Conservation (phyloP, 2,888 invertebrate genomes). For the Prostheceraeus crozeri region DNA sequence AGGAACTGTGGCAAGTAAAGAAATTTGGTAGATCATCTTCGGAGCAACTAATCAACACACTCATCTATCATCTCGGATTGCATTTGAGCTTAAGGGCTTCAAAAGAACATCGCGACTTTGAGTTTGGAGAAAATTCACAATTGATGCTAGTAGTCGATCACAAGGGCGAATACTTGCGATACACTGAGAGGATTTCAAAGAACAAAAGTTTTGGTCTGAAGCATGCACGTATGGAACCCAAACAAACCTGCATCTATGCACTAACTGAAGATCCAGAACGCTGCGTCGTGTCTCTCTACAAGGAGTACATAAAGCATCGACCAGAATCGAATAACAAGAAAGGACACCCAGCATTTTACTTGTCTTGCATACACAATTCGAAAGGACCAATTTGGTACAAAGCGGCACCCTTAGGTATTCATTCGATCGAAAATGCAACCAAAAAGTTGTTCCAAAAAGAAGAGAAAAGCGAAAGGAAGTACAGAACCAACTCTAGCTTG, state of each 20-base stretch:
- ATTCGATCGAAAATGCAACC: slow-evolving; percentile 30
- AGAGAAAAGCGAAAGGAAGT: no score
- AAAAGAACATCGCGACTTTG: slow-evolving; percentile 27
- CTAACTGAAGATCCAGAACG: slow-evolving; percentile 16
- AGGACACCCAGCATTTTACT: slow-evolving; percentile 14
- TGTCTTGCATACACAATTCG: background rate
- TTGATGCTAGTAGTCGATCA: slow-evolving; percentile 17
- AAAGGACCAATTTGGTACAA: slow-evolving; percentile 23
- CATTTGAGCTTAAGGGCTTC: slow-evolving; percentile 7
- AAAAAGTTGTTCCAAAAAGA: slow-evolving; percentile 15
- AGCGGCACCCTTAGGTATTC: slow-evolving; percentile 2
- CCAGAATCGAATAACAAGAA: slow-evolving; percentile 12
- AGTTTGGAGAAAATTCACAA: slow-evolving; percentile 23
- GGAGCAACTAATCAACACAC: slow-evolving; percentile 25
- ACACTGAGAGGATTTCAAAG: slow-evolving; percentile 14
- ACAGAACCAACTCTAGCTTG: no score
- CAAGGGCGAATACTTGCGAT: slow-evolving; percentile 15
- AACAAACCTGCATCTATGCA: slow-evolving; percentile 22
- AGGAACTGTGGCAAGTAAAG: slow-evolving; percentile 24
- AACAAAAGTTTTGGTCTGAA: slow-evolving; percentile 24
- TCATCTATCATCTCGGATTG: slow-evolving; percentile 20
- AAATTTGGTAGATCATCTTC: slow-evolving; percentile 15
- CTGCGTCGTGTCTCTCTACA: slow-evolving; percentile 23
- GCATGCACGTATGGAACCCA: slow-evolving; percentile 25
- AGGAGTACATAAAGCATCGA: slow-evolving; percentile 17